Conservation (phyloP, 2,888 invertebrate genomes). For the Panorpa germanica region DNA sequence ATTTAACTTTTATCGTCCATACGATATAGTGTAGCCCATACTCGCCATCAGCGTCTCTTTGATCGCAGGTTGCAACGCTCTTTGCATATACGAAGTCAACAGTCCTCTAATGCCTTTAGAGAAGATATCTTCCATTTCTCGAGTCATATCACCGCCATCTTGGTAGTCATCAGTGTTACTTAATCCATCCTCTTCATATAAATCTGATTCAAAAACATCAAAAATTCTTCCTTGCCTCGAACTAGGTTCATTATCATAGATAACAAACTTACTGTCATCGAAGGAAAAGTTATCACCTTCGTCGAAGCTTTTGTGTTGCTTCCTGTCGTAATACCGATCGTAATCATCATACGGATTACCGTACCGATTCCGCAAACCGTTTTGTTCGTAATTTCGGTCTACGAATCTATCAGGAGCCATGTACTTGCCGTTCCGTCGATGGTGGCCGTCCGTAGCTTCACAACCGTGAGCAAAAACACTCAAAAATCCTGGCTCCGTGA, state of each 20-base stretch:
- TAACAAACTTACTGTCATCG: not conserved
- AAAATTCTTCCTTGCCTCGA: too few species aligned
- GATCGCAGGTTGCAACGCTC: slow-evolving; percentile 64
- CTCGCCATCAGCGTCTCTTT: slow-evolving; percentile 74
- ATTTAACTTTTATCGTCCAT: too few species aligned
- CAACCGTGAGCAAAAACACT: slow-evolving; percentile 75
- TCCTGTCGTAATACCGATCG: slow-evolving; percentile 13
- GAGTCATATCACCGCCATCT: slow-evolving; percentile 45
- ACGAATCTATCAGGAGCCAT: too few species aligned
- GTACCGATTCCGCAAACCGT: too few species aligned
- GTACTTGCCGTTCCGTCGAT: too few species aligned
- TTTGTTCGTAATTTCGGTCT: too few species aligned
- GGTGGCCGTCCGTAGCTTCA: slow-evolving; percentile 26
- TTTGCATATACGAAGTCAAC: slow-evolving; percentile 66
- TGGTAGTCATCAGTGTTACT: slow-evolving; percentile 28
- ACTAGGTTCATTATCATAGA: too few species aligned
- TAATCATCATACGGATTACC: slow-evolving; percentile 3
- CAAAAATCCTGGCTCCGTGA: slow-evolving; percentile 67
- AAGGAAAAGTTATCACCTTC: not conserved
- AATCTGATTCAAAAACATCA: too few species aligned
- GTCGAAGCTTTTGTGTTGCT: slow-evolving; percentile 17
- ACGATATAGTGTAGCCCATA: slow-evolving; percentile 74
- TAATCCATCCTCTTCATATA: slow-evolving; percentile 8
- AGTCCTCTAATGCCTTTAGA: slow-evolving; percentile 65
- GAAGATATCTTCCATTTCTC: slow-evolving; percentile 72